These are phyloP conservation scores for Pterostichus madidus DNA, from an alignment of 2,888 invertebrate genomes.

Conservation along the genomic window DNA sequence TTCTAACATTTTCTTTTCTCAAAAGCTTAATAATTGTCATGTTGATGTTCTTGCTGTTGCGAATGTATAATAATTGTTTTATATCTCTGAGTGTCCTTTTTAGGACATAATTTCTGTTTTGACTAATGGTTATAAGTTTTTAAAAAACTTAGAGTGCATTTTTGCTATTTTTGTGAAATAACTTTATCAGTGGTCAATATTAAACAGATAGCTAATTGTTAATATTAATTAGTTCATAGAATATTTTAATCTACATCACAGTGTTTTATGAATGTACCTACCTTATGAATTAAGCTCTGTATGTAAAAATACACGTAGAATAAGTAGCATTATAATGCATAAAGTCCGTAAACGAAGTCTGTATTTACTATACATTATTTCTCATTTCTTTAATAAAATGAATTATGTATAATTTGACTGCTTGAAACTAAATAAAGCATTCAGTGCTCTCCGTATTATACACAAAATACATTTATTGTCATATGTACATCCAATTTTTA, in stretches of 20 bases:
- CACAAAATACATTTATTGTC: slow-evolving; percentile 38
- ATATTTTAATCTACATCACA: slow-evolving; percentile 62
- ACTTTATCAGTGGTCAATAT: slow-evolving; percentile 64
- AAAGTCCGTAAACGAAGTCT: slow-evolving; percentile 63
- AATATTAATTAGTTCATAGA: slow-evolving; percentile 61
- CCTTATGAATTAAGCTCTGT: slow-evolving; percentile 58
- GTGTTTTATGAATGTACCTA: slow-evolving; percentile 65
- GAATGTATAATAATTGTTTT: slow-evolving; percentile 57
- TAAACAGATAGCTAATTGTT: slow-evolving; percentile 63
- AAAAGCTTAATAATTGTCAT: slow-evolving; percentile 45
- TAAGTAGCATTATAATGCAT: slow-evolving; percentile 62
- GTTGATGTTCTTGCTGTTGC: slow-evolving; percentile 57
- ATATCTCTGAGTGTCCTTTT: slow-evolving; percentile 31
- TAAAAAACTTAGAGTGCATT: slow-evolving; percentile 58
- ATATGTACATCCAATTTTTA: slow-evolving; percentile 28
- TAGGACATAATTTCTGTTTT: slow-evolving; percentile 41
- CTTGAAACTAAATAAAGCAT: slow-evolving; percentile 73
- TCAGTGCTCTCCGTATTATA: slow-evolving; percentile 72
- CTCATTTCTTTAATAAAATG: slow-evolving; percentile 65
- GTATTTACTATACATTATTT: slow-evolving; percentile 63
- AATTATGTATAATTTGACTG: slow-evolving; percentile 70
- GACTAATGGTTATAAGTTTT: slow-evolving; percentile 63
- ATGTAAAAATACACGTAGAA: slow-evolving; percentile 65
- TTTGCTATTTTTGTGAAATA: slow-evolving; percentile 65
- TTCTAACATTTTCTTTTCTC: slow-evolving; percentile 11